Evolutionary conservation across 2,888 invertebrate genomes (phyloP).

Genomic region (Apotomis capreana): DNA sequence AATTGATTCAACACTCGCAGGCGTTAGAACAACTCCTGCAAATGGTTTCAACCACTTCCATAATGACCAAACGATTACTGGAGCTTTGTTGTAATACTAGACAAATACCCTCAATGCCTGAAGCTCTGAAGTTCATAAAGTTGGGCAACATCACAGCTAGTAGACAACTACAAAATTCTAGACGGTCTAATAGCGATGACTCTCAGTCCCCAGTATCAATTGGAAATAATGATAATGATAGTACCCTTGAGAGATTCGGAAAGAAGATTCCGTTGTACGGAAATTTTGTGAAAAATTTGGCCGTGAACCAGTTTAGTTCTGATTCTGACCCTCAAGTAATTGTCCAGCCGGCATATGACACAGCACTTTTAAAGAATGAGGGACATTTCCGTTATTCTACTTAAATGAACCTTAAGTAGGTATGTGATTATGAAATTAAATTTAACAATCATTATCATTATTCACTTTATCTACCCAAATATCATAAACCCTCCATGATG

Average conservation of each 20-base stretch:
- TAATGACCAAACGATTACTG: slow-evolving; percentile 56
- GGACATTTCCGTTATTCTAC: too few relatives aligned
- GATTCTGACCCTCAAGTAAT: slow-evolving; percentile 57
- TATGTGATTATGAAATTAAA: not conserved
- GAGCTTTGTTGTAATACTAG: slow-evolving; percentile 53
- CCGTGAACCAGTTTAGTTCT: slow-evolving; percentile 52
- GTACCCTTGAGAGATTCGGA: slow-evolving; percentile 57
- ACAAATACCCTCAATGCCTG: slow-evolving; percentile 58
- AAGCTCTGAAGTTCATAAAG: slow-evolving; percentile 56
- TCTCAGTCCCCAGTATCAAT: slow-evolving; percentile 21
- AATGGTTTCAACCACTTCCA: slow-evolving; percentile 53
- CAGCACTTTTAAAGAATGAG: not conserved
- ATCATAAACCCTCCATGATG: too few relatives aligned
- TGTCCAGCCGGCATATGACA: slow-evolving; percentile 49
- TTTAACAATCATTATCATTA: not conserved
- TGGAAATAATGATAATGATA: slow-evolving; percentile 44
- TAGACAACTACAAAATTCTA: slow-evolving; percentile 36
- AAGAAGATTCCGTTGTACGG: slow-evolving; percentile 63
- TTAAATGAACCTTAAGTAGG: too few relatives aligned
- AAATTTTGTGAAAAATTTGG: slow-evolving; percentile 57
- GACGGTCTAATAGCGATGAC: slow-evolving; percentile 46
- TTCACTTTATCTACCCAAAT: too few relatives aligned
- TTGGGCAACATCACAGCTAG: not conserved
- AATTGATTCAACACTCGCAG: slow-evolving; percentile 63
- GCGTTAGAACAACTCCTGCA: slow-evolving; percentile 62